Evolutionary conservation across 2,888 invertebrate species (phyloP).

Genomic region (Apamea monoglypha): DNA sequence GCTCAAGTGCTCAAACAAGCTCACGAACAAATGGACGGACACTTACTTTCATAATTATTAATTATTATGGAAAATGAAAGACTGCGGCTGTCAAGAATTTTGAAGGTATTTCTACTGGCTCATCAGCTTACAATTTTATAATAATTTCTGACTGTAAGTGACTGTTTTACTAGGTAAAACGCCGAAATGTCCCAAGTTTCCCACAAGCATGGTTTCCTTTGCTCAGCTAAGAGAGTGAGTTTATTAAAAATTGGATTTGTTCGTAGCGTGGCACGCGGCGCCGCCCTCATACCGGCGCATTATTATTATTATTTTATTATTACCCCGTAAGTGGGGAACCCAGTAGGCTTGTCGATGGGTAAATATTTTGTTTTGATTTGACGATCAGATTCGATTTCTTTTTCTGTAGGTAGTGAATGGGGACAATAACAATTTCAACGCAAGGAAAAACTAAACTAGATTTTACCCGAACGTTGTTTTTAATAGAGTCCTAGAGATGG

Average conservation of each 20-base stretch:
- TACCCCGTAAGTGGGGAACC: slow-evolving; percentile 51
- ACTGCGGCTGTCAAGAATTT: neutral
- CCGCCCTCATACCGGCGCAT: slow-evolving; percentile 51
- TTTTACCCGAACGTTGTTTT: neutral
- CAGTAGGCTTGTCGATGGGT: slow-evolving; percentile 40
- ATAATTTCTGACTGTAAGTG: neutral
- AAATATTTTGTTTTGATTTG: slow-evolving; percentile 60
- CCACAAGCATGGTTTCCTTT: slow-evolving; percentile 52
- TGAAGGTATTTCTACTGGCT: neutral
- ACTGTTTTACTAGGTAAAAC: too few relatives aligned
- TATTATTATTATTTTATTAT: slow-evolving; percentile 72
- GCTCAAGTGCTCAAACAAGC: neutral
- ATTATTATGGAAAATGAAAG: neutral
- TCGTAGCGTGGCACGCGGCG: slow-evolving; percentile 74
- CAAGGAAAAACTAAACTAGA: neutral
- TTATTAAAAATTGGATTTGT: slow-evolving; percentile 87
- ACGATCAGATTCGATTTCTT: slow-evolving; percentile 8
- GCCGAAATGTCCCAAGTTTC: slow-evolving; percentile 20
- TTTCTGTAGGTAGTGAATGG: neutral
- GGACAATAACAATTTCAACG: neutral
- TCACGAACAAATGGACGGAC: neutral
- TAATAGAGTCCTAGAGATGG: neutral
- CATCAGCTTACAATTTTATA: neutral
- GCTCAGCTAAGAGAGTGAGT: slow-evolving; percentile 72
- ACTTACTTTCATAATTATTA: neutral